These are phyloP conservation scores for Lampris incognitus DNA, from an alignment of 2,113 vertebrate genomes.

Conservation along the genomic window DNA sequence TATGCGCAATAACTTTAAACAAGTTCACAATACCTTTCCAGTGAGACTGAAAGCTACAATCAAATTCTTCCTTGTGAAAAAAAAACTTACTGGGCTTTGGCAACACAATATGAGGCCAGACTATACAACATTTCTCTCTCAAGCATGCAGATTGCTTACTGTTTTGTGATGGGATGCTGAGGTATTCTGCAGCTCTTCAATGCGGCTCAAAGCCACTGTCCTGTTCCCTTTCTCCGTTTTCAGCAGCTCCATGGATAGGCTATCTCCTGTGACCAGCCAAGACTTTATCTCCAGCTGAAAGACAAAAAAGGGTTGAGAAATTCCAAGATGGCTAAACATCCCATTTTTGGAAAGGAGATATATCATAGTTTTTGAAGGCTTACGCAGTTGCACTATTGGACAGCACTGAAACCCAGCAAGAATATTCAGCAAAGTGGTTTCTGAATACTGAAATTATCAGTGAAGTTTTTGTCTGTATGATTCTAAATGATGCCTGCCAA, in stretches of 20 bases:
- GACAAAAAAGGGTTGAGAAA: not conserved
- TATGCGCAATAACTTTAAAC: not conserved
- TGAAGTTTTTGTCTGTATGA: no score
- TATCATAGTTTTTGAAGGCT: not conserved
- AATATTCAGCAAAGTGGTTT: no score
- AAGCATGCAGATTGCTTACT: constrained; percentile 71
- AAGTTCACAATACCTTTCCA: not conserved
- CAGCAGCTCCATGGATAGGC: constrained; percentile 92
- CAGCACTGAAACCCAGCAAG: no score
- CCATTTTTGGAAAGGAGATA: not conserved
- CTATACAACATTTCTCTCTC: not conserved
- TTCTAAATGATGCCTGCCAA: no score
- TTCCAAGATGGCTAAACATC: not conserved
- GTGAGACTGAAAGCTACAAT: no score
- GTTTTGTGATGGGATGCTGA: constrained; percentile 87
- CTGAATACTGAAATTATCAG: no score
- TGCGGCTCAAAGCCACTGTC: constrained; percentile 84
- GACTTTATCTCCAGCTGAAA: constrained; percentile 93
- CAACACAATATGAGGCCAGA: not conserved
- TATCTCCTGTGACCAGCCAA: constrained; percentile 96
- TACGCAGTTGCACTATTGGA: no score
- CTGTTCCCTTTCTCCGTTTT: constrained; percentile 91
- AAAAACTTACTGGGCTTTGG: no score
- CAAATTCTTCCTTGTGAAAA: no score
- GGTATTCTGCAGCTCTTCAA: constrained; percentile 87